These are phyloP conservation scores for Caenorhabditis inopinata DNA, from an alignment of 1,140 invertebrate genomes.

Conservation along the genomic window DNA sequence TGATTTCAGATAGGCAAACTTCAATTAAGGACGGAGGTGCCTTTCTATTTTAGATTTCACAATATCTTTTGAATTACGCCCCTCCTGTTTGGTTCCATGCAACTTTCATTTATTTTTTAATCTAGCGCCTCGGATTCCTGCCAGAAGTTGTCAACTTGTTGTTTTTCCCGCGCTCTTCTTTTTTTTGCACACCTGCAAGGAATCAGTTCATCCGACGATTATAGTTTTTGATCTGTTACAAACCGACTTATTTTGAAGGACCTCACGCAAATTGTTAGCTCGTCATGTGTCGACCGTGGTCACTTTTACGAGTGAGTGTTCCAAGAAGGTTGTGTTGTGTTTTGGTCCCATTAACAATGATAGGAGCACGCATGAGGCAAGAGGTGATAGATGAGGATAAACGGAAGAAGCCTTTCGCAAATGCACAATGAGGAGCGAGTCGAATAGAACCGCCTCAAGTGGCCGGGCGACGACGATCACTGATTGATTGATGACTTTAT, in stretches of 20 bases:
- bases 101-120: no score
- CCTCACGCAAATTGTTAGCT: background rate
- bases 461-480: background rate
- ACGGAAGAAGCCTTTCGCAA: no score
- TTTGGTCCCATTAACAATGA: background rate
- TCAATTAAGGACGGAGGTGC: no score
- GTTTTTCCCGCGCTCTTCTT: background rate
- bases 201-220: background rate
- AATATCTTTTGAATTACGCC: no score
- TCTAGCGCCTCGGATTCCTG: no score
- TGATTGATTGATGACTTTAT: conserved; percentile 23
- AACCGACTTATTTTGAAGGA: background rate
- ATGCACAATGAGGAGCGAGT: background rate
- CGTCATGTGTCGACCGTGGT: background rate
- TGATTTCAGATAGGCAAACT: no score
- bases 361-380: background rate
- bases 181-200: background rate
- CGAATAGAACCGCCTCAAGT: conserved; percentile 10
- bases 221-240: background rate
- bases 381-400: no score
- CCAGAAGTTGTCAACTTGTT: no score
- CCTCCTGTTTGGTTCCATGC: no score
- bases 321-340: conserved; percentile 21
- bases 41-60: no score
- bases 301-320: conserved; percentile 14